Conservation (phyloP, 1,140 invertebrate genomes). For the Varroa destructor region DNA sequence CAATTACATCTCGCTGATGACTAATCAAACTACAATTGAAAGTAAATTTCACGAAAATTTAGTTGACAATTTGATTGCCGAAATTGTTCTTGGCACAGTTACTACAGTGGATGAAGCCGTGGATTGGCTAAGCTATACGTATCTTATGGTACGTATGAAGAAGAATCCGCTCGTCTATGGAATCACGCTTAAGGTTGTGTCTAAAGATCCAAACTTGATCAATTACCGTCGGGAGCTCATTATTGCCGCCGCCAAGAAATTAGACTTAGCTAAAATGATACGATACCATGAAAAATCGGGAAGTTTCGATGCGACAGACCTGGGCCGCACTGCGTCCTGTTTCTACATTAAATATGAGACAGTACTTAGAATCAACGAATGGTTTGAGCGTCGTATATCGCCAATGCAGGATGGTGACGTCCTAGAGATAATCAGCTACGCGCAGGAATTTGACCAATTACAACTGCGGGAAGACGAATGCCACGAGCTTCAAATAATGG, state of each 20-base stretch:
- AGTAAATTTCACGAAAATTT: slow-evolving; percentile 84
- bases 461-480: slow-evolving; percentile 79
- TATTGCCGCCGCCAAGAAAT: slow-evolving; percentile 57
- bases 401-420: slow-evolving; percentile 77
- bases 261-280: slow-evolving; percentile 90
- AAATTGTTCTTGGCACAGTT: slow-evolving; percentile 86
- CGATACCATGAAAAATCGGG: slow-evolving; percentile 70
- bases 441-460: slow-evolving; percentile 89
- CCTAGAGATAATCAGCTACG: slow-evolving; percentile 69
- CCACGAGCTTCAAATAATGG: slow-evolving; percentile 48
- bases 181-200: slow-evolving; percentile 53
- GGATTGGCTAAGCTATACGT: slow-evolving; percentile 94
- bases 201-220: slow-evolving; percentile 60
- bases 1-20: slow-evolving; percentile 84
- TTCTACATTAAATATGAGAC: slow-evolving; percentile 97
- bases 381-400: slow-evolving; percentile 47
- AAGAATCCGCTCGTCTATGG: slow-evolving; percentile 85
- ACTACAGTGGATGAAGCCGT: slow-evolving; percentile 89
- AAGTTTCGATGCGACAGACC: slow-evolving; percentile 66
- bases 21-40: slow-evolving; percentile 94
- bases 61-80: slow-evolving; percentile 94
- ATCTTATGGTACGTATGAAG: slow-evolving; percentile 82
- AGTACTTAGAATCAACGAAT: slow-evolving; percentile 70
- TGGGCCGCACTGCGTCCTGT: slow-evolving; percentile 89
- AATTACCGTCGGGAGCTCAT: slow-evolving; percentile 60